Percentiles rank a stretch among this genome's conserved stretches.
Conservation (phyloP, 1,140 invertebrate species). For the Idris sp. region DNA sequence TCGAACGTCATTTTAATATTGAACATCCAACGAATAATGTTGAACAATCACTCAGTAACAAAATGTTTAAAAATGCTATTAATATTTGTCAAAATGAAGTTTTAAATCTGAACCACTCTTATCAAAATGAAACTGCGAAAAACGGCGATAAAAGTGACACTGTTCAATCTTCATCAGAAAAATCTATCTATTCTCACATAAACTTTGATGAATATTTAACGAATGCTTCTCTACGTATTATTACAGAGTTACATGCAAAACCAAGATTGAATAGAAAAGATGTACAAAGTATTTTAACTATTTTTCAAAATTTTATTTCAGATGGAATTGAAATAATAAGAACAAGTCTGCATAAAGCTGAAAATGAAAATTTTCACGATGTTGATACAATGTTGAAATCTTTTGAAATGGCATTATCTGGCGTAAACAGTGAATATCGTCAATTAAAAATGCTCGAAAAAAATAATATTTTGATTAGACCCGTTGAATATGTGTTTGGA, state of each 20-base stretch:
- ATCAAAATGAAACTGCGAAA: too few relatives aligned
- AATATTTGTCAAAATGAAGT: too few relatives aligned
- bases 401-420: conserved; percentile 9
- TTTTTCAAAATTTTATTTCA: conserved; percentile 3
- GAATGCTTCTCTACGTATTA: neutral
- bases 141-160: too few relatives aligned
- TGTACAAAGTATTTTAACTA: conserved; percentile 7
- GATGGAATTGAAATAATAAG: neutral
- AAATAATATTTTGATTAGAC: neutral
- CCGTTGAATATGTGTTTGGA: conserved; percentile 9
- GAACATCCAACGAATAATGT: conserved; percentile 8
- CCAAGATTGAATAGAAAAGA: conserved; percentile 6
- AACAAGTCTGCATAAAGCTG: neutral
- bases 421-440: conserved; percentile 4
- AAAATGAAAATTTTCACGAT: too few relatives aligned
- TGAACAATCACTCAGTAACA: too few relatives aligned
- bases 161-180: too few relatives aligned
- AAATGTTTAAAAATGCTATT: too few relatives aligned
- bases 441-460: conserved; percentile 19
- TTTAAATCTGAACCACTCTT: too few relatives aligned
- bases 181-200: too few relatives aligned
- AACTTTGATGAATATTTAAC: neutral
- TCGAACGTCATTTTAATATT: conserved; percentile 15
- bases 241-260: conserved; percentile 11
- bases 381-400: neutral